A percentile compares a stretch with the other conserved stretches of the same genome.
Evolutionary conservation across 2,888 invertebrate genomes (phyloP).

Genomic region (Blera fallax): DNA sequence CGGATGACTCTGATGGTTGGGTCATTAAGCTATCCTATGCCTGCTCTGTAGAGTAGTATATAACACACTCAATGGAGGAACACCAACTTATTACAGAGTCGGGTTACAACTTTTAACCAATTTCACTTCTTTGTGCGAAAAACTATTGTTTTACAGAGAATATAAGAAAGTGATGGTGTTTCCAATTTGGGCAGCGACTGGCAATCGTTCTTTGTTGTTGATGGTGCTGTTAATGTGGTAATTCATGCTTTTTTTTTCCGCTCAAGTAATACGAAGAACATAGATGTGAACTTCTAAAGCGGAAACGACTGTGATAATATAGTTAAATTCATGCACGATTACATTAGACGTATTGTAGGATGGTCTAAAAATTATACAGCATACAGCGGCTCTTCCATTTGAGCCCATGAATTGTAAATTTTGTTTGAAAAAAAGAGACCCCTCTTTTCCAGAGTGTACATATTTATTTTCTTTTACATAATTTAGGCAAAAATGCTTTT

Average conservation of each 20-base stretch:
- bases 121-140: slow-evolving; percentile 33
- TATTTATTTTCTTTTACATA: too few species aligned
- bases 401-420: too few species aligned
- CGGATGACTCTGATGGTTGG: slow-evolving; percentile 37
- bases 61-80: slow-evolving; percentile 5
- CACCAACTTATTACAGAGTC: not conserved
- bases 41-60: slow-evolving; percentile 7
- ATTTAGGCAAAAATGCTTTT: too few species aligned
- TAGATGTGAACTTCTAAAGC: not conserved
- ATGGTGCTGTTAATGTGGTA: not conserved
- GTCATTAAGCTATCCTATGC: slow-evolving; percentile 39
- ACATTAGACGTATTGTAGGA: too few species aligned
- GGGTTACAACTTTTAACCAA: slow-evolving; percentile 13
- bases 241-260: not conserved
- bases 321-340: too few species aligned
- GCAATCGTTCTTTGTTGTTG: not conserved
- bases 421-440: too few species aligned
- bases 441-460: too few species aligned
- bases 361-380: too few species aligned
- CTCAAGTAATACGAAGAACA: not conserved
- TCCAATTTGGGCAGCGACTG: not conserved
- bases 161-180: not conserved
- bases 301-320: slow-evolving; percentile 9
- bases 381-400: too few species aligned
- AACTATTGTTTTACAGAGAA: not conserved